Conservation (phyloP, 1,140 invertebrate genomes). For the Nephila pilipes region DNA sequence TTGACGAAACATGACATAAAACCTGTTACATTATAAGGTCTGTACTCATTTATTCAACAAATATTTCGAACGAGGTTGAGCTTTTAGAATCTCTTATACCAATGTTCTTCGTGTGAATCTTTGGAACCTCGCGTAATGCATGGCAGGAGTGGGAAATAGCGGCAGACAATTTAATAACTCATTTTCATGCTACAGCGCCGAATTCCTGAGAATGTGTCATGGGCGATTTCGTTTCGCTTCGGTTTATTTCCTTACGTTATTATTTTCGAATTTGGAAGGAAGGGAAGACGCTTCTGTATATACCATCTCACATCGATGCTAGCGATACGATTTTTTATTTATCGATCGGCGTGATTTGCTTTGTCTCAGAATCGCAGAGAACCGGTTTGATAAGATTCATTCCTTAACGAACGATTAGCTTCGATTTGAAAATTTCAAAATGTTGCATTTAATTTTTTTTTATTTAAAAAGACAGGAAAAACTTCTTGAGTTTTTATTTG, state of each 20-base stretch:
- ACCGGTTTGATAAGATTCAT: background rate
- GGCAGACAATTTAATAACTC: slow-evolving; percentile 74
- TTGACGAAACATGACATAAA: no score
- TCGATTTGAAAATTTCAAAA: background rate
- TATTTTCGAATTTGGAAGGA: slow-evolving; percentile 63
- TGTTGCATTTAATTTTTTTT: background rate
- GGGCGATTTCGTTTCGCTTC: slow-evolving; percentile 62
- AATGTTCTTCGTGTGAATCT: slow-evolving; percentile 33
- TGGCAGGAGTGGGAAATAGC: slow-evolving; percentile 36
- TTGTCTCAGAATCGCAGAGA: background rate
- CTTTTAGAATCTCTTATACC: slow-evolving; percentile 1
- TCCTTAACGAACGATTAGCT: slow-evolving; percentile 43
- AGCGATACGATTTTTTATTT: background rate
- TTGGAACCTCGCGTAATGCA: background rate
- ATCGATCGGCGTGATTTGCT: slow-evolving; percentile 36
- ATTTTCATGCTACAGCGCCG: slow-evolving; percentile 67
- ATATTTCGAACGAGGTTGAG: background rate
- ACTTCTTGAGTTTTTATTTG: background rate
- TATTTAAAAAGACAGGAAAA: background rate
- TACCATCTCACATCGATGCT: background rate
- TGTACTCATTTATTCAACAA: background rate
- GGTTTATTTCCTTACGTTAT: slow-evolving; percentile 61
- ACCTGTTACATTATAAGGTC: no score
- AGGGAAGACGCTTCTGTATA: background rate
- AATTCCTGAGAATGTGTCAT: slow-evolving; percentile 65